These are phyloP conservation scores for Drosophila pallidifrons DNA, from an alignment of 1,140 invertebrate species.

Conservation along the genomic window DNA sequence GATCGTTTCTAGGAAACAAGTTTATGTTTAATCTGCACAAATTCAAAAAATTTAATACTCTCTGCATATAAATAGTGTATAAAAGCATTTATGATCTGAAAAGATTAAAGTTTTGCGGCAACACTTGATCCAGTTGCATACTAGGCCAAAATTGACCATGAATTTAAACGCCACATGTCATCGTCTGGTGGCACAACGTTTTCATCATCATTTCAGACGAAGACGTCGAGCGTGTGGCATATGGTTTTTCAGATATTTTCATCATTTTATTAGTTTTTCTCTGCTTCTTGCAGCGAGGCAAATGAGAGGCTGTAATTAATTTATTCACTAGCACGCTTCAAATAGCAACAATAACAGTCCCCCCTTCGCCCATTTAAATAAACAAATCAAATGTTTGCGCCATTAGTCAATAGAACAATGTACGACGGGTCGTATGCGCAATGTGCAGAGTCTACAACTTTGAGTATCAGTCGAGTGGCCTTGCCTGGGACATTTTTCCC, in stretches of 20 bases:
- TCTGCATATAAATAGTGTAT: neutral
- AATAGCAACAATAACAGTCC: slow-evolving; percentile 46
- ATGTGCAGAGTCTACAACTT: slow-evolving; percentile 20
- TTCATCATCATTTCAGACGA: slow-evolving; percentile 39
- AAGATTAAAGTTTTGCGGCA: slow-evolving; percentile 44
- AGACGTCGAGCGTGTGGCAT: slow-evolving; percentile 50
- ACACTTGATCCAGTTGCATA: slow-evolving; percentile 70
- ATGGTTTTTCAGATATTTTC: slow-evolving; percentile 55
- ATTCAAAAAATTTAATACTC: slow-evolving; percentile 9
- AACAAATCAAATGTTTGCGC: slow-evolving; percentile 57
- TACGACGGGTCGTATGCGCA: slow-evolving; percentile 46
- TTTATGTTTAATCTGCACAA: neutral
- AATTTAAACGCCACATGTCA: slow-evolving; percentile 69
- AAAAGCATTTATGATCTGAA: neutral
- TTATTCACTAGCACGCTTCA: slow-evolving; percentile 69
- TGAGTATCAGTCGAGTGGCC: slow-evolving; percentile 19
- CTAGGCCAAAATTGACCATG: slow-evolving; percentile 52
- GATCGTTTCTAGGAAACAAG: neutral
- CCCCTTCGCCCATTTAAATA: slow-evolving; percentile 45
- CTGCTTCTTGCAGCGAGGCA: slow-evolving; percentile 35
- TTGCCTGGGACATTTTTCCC: slow-evolving; percentile 25
- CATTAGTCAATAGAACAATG: slow-evolving; percentile 61
- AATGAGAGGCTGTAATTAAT: slow-evolving; percentile 69
- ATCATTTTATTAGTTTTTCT: slow-evolving; percentile 55
- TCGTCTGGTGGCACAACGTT: slow-evolving; percentile 42